Base-by-base conservation (phyloP, 2,797 vertebrate genomes). In the Danionella dracula region DNA sequence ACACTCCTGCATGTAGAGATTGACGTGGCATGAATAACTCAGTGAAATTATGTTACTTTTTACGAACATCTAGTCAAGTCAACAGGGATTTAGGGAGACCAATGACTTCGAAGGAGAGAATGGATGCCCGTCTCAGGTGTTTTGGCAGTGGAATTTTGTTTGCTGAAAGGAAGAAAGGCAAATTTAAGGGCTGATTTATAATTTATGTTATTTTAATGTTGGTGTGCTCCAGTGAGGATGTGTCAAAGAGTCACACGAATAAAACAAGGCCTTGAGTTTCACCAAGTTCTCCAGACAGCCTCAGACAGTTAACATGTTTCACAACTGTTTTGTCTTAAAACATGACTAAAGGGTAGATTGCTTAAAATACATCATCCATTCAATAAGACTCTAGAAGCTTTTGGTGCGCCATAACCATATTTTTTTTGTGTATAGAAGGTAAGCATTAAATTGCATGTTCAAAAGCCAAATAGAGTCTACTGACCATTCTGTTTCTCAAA, bases 111-210 rank as follows among this genome's bases (percentile, higher is more conserved):
- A 32, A 53, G 10, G 35, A 59, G 29, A 20, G 21, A 44, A 4
- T 15, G 15, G 66, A 59, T 46, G 56, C 68, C 64, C 42, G 2
- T 56, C 38, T 71, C 62, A 62, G 42, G 51, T 44, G 59, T 63
- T 48, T 57, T 54, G 66, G 68, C 59, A 60, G 45, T 67, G 56
- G 48, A 55, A 41, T 55, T 53, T 10, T 27, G 31, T 56, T 59
- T 15, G 51, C 55, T 68, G 57, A 62, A 61, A 63, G 51, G 20
- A 69, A 57, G 58, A 57, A 31, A 66, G 55, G 60, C 58, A 66
- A 67, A 17, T 68, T 67, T 71, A 78, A 76, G 76, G 76, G 76
- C 73, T 78, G 71, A 74, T 76, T 37, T 62, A 46, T 70, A 66
- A 49, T 37, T 65, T 60, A 49, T 41, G 19, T 49, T 41, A 34